Conservation (phyloP, 1,140 invertebrate genomes). For the Sinonovacula constricta region DNA sequence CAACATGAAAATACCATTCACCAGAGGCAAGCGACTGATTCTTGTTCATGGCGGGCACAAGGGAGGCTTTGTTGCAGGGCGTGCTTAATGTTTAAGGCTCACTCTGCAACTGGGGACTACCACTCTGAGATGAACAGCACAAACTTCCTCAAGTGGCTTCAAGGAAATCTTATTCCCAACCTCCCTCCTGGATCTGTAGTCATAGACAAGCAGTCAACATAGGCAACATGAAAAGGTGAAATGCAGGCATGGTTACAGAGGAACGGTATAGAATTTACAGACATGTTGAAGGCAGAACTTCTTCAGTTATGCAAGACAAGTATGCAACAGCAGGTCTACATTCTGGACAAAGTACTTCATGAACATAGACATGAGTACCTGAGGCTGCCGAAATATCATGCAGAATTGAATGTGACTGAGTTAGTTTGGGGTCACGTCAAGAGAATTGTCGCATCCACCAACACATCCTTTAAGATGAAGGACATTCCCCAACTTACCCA, state of each 20-base stretch:
- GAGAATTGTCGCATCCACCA: too few relatives aligned
- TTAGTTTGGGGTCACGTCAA: too few relatives aligned
- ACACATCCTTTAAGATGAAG: too few relatives aligned
- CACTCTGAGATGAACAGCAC: conserved; percentile 7
- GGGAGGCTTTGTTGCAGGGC: not conserved
- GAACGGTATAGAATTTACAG: not conserved
- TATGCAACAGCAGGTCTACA: too few relatives aligned
- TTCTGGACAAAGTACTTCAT: too few relatives aligned
- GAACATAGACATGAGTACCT: too few relatives aligned
- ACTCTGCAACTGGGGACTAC: conserved; percentile 1
- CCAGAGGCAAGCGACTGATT: not conserved
- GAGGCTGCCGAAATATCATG: not conserved
- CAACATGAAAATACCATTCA: not conserved
- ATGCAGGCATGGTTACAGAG: not conserved
- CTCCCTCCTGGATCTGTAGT: not conserved
- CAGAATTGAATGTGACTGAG: too few relatives aligned
- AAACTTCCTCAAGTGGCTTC: conserved; percentile 2
- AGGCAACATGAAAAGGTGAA: not conserved
- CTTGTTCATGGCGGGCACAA: not conserved
- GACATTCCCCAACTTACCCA: too few relatives aligned
- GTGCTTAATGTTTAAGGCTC: not conserved
- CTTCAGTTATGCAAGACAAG: too few relatives aligned
- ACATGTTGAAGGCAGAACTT: too few relatives aligned
- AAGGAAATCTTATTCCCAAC: conserved; percentile 12
- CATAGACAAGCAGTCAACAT: not conserved